Conservation (phyloP, 2,113 vertebrate species). For the Anser brachyrhynchus region DNA sequence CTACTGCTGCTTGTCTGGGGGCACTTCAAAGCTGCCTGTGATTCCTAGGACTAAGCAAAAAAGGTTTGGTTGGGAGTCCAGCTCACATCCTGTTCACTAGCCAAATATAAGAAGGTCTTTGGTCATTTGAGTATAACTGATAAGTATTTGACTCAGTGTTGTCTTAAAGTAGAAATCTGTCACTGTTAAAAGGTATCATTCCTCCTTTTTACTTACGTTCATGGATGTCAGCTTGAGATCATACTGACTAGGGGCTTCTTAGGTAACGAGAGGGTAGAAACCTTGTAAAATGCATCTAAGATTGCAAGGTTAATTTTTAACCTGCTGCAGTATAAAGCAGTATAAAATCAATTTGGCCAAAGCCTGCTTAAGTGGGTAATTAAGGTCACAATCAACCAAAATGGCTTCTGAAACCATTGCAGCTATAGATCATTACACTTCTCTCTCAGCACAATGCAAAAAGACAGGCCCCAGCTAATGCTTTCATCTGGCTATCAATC, state of each 20-base stretch:
- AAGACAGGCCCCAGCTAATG: conserved; percentile 37
- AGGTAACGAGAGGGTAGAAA: not conserved
- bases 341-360: conserved; percentile 62
- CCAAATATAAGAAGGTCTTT: not conserved
- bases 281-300: conserved; percentile 17
- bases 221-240: not conserved
- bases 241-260: not conserved
- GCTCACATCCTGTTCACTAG: not conserved
- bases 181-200: not conserved
- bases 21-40: not conserved
- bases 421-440: conserved; percentile 48
- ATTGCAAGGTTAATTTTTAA: conserved; percentile 60
- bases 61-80: not conserved
- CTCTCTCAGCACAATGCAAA: conserved; percentile 46
- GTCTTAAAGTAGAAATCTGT: not conserved
- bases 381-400: conserved; percentile 46
- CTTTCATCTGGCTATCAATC: conserved; percentile 72
- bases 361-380: conserved; percentile 56
- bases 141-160: not conserved
- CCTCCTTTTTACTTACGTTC: not conserved
- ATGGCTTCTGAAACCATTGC: conserved; percentile 37
- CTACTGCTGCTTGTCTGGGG: not conserved
- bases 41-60: not conserved
- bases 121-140: not conserved
- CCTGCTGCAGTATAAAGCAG: conserved; percentile 27